Conservation (phyloP, 2,113 vertebrate genomes). For the Chamaea fasciata region DNA sequence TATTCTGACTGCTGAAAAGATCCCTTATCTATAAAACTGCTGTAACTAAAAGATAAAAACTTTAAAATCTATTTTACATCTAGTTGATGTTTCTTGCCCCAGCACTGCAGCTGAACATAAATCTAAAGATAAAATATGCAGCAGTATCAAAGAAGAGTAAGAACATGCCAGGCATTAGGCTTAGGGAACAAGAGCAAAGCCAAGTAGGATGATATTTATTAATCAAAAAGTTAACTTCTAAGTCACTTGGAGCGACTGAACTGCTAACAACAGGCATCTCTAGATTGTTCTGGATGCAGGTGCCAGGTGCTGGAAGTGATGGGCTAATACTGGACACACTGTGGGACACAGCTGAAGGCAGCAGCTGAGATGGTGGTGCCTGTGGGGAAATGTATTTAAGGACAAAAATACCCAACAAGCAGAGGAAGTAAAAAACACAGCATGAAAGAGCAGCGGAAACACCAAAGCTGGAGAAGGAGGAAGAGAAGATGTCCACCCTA, state of each 20-base stretch:
- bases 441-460: background rate
- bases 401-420: background rate
- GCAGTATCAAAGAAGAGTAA: background rate
- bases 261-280: background rate
- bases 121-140: background rate
- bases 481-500: background rate
- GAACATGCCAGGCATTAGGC: background rate
- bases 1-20: background rate
- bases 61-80: background rate
- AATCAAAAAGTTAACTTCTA: background rate
- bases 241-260: background rate
- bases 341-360: background rate
- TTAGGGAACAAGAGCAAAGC: background rate
- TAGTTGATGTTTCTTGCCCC: background rate
- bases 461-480: background rate
- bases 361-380: background rate
- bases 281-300: background rate
- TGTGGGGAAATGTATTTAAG: background rate
- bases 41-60: background rate
- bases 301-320: background rate
- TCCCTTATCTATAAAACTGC: background rate
- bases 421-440: background rate
- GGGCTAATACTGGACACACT: background rate
- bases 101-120: background rate
- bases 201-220: background rate